Percentiles rank a stretch among this genome's conserved stretches.
Evolutionary conservation across 2,113 vertebrate species (phyloP).

Genomic region (Erythrocebus patas): DNA sequence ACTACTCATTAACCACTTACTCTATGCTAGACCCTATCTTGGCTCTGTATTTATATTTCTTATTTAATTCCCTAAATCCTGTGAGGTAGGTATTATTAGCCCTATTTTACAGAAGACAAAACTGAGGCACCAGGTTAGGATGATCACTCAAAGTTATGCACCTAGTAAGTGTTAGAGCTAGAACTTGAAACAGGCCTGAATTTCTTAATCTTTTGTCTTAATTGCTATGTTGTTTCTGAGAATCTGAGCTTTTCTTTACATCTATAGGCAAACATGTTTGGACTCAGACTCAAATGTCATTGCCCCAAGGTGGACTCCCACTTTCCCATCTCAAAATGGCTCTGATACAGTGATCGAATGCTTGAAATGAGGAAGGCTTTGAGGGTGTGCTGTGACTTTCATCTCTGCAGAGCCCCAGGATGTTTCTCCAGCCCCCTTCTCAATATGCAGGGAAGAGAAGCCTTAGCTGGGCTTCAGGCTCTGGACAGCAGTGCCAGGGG

Average conservation of each 20-base stretch:
- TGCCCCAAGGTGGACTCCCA: not conserved
- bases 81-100: not conserved
- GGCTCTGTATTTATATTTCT: not conserved
- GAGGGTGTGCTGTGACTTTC: not conserved
- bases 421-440: not conserved
- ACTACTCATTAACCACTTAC: not conserved
- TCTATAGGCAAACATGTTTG: not conserved
- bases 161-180: not conserved
- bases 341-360: not conserved
- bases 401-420: not conserved
- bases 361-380: not conserved
- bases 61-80: not conserved
- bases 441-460: not conserved
- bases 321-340: not conserved
- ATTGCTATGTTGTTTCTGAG: constrained; percentile 13
- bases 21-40: not conserved
- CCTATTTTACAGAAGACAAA: not conserved
- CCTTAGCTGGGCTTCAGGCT: not conserved
- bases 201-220: not conserved
- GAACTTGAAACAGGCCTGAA: not conserved
- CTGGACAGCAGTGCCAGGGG: rapidly evolving
- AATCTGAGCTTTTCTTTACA: not conserved
- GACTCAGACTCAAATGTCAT: not conserved
- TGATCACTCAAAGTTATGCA: not conserved
- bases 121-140: not conserved